A percentile compares a stretch with the other conserved stretches of the same genome.
Evolutionary conservation across 2,113 vertebrate genomes (phyloP).

Genomic region (Nerophis lumbriciformis): DNA sequence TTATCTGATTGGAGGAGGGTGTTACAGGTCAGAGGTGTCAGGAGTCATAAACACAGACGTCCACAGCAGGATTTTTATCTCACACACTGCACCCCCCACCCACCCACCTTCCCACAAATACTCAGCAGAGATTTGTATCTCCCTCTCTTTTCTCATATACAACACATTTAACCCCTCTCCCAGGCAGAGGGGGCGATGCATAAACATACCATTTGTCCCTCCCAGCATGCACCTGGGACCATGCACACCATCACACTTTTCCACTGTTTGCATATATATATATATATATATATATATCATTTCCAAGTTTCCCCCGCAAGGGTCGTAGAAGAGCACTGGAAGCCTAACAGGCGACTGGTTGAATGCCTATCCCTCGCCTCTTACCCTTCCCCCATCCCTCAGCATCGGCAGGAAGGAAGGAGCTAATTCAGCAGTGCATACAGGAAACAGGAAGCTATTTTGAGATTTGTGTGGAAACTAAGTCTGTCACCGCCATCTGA

Average conservation of each 20-base stretch:
- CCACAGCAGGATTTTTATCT: constrained; percentile 27
- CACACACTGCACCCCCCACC: constrained; percentile 18
- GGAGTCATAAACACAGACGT: neutral
- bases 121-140: constrained; percentile 36
- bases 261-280: constrained; percentile 7
- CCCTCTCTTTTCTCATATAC: neutral
- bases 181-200: constrained; percentile 11
- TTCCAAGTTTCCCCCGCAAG: neutral
- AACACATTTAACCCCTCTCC: constrained; percentile 22
- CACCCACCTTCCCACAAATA: constrained; percentile 19
- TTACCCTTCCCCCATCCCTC: neutral
- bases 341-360: constrained; percentile 5
- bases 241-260: constrained; percentile 6
- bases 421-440: constrained; percentile 55
- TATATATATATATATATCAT: neutral
- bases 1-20: neutral
- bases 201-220: constrained; percentile 22
- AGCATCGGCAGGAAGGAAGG: constrained; percentile 51
- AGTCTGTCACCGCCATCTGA: constrained; percentile 22
- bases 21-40: constrained; percentile 5
- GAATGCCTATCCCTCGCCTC: neutral
- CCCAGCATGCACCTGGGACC: constrained; percentile 13
- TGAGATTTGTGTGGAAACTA: constrained; percentile 42
- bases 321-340: constrained; percentile 3
- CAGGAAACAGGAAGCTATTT: constrained; percentile 70